A percentile compares a stretch with the other conserved stretches of the same genome.
Evolutionary conservation across 1,140 invertebrate species (phyloP).

Genomic region (Drosophila paulistorum): DNA sequence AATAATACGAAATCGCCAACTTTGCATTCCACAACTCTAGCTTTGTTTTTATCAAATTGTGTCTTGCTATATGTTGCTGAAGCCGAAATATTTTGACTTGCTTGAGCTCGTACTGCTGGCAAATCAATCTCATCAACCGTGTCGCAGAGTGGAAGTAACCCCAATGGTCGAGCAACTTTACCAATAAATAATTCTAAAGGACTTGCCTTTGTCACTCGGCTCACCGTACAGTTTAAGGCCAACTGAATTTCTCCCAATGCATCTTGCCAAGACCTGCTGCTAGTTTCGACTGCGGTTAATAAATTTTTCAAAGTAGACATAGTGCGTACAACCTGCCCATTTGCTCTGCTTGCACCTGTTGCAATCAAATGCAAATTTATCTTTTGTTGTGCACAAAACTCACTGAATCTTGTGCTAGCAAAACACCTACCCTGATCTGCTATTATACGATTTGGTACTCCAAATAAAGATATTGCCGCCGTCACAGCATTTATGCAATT

Average conservation of each 20-base stretch:
- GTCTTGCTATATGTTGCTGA: slow-evolving; percentile 23
- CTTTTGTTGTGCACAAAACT: too few relatives aligned
- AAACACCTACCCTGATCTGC: too few relatives aligned
- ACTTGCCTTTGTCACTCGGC: too few relatives aligned
- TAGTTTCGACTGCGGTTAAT: slow-evolving; percentile 5
- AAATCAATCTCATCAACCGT: slow-evolving; percentile 3
- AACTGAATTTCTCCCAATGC: slow-evolving; percentile 2
- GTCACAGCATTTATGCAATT: too few relatives aligned
- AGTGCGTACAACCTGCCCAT: slow-evolving; percentile 1
- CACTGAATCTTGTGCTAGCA: too few relatives aligned
- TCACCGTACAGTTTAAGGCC: too few relatives aligned
- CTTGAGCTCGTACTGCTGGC: neutral
- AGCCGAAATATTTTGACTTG: slow-evolving; percentile 18
- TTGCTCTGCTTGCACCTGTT: too few relatives aligned
- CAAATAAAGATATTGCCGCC: too few relatives aligned
- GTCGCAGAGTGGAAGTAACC: neutral
- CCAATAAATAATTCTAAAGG: too few relatives aligned
- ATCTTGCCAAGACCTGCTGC: slow-evolving; percentile 3
- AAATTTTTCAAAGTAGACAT: neutral
- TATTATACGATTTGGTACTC: too few relatives aligned
- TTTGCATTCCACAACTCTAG: slow-evolving; percentile 1
- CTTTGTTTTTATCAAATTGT: slow-evolving; percentile 26
- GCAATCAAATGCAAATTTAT: too few relatives aligned
- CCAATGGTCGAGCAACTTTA: too few relatives aligned
- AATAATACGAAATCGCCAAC: slow-evolving; percentile 1